Percentiles rank a stretch among this genome's conserved stretches.
Conservation (phyloP, 2,888 invertebrate species). For the Dasysyrphus tricinctus region DNA sequence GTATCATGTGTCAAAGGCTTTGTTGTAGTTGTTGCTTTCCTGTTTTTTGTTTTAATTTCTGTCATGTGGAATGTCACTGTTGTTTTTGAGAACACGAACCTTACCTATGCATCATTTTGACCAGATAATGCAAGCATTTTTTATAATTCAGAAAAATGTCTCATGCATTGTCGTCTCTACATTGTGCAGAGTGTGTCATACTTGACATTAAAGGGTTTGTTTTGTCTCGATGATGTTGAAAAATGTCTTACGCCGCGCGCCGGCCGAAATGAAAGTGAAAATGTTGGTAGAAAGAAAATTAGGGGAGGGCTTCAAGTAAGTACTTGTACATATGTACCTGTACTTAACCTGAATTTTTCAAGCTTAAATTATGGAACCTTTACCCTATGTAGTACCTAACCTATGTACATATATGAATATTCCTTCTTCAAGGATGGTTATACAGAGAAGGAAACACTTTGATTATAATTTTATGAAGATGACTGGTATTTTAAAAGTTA, state of each 20-base stretch:
- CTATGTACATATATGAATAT: not conserved
- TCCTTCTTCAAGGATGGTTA: not conserved
- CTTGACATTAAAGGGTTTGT: constrained; percentile 15
- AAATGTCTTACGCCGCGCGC: not conserved
- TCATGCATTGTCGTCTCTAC: not conserved
- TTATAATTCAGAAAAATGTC: constrained; percentile 2
- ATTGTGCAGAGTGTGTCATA: not conserved
- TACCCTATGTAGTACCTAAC: too few relatives aligned
- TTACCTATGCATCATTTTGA: not conserved
- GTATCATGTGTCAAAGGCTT: constrained; percentile 57
- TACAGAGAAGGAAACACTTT: not conserved
- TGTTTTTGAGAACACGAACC: constrained; percentile 9
- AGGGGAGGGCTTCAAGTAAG: constrained; percentile 22
- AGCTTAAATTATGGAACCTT: not conserved
- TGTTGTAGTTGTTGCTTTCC: constrained; percentile 48
- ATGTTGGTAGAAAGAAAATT: not conserved
- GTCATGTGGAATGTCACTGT: constrained; percentile 4
- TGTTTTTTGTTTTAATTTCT: constrained; percentile 27
- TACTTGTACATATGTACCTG: not conserved
- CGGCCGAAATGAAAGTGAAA: constrained; percentile 10
- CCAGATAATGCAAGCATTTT: constrained; percentile 23
- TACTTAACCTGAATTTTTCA: constrained; percentile 33
- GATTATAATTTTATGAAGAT: not conserved
- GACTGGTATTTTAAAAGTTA: not conserved
- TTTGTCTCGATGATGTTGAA: constrained; percentile 17